Evolutionary conservation across 2,888 invertebrate species (phyloP), one percentile per base, ranked within the genome.

Genomic region (Drosophila paramelanica): DNA sequence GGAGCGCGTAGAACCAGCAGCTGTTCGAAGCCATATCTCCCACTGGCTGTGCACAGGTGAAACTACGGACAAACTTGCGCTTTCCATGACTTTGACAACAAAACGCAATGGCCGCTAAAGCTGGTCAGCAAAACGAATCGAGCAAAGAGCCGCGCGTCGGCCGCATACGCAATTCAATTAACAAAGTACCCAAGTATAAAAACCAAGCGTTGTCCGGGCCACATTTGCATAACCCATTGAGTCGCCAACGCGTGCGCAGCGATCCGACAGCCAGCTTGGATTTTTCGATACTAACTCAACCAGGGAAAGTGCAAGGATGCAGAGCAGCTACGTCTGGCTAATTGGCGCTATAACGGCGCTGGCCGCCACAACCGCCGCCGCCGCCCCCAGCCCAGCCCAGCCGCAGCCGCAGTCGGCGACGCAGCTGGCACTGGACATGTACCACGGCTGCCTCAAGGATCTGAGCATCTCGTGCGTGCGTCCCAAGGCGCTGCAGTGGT

Each of bases 401-500:
- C 93, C 95, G n/a, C 95, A 95, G 1, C 91, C 87, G 33, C 85
- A 81, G 5, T 94, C 95, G n/a, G 95, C 95, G 2, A 93, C 94
- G 3, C 94, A 94, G 73, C 92, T 96, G 86, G 93, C 94, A 17
- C 93, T 93, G 73, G 95, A 95, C 87, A 94, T 96, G 92, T 96
- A 95, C 90, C 92, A 93, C 56, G 93, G 94, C 91, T 96, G 96
- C 86, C 90, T 96, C 50, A 94, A 94, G 90, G 94, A 95, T 85
- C 94, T 95, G 86, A 95, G 95, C 43, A 93, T 95, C 73, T 94
- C 94, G 86, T 97, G 97, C 92, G 95, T 96, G 58, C 95, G 96
- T 87, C 96, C 96, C 8, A 96, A 96, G 92, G 94, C 96, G 47
- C 91, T 97, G 89, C 94, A 95, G 76, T 97, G 96, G 95, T 94